Evolutionary conservation across 2,113 vertebrate genomes (phyloP).

Genomic region (Odontesthes bonariensis): DNA sequence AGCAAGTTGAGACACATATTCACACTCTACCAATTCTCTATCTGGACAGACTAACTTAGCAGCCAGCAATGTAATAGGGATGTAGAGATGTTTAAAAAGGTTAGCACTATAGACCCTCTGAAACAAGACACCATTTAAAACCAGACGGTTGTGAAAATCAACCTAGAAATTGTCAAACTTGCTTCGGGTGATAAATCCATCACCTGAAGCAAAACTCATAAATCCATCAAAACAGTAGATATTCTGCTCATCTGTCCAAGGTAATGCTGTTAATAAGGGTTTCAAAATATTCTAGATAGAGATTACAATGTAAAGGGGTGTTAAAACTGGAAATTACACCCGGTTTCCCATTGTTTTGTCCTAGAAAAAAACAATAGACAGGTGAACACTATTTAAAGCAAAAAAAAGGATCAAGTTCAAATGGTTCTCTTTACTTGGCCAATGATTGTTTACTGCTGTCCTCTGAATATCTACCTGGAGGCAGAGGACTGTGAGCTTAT

Average conservation of each 20-base stretch:
- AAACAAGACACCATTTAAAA: not conserved
- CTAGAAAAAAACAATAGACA: too few relatives aligned
- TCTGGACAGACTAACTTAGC: slow-evolving; percentile 31
- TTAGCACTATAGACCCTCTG: not conserved
- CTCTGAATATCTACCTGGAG: not conserved
- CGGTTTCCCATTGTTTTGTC: too few relatives aligned
- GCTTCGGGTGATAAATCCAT: slow-evolving; percentile 1
- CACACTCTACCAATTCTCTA: slow-evolving; percentile 30
- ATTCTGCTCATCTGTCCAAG: slow-evolving; percentile 23
- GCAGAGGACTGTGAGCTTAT: not conserved
- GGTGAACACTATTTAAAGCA: too few relatives aligned
- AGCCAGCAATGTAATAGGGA: slow-evolving; percentile 29
- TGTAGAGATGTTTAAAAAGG: slow-evolving; percentile 16
- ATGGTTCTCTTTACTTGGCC: not conserved
- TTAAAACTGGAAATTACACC: too few relatives aligned
- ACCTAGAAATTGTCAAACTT: slow-evolving; percentile 1
- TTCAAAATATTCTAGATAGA: not conserved
- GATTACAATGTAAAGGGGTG: too few relatives aligned
- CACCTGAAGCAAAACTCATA: too few relatives aligned
- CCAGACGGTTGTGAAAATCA: too few relatives aligned
- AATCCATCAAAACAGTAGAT: not conserved
- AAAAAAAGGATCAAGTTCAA: too few relatives aligned
- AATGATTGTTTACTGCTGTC: not conserved
- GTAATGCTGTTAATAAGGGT: not conserved
- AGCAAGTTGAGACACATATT: slow-evolving; percentile 49